Base-by-base conservation (phyloP, 2,797 vertebrate genomes). In the Ficedula albicollis region DNA sequence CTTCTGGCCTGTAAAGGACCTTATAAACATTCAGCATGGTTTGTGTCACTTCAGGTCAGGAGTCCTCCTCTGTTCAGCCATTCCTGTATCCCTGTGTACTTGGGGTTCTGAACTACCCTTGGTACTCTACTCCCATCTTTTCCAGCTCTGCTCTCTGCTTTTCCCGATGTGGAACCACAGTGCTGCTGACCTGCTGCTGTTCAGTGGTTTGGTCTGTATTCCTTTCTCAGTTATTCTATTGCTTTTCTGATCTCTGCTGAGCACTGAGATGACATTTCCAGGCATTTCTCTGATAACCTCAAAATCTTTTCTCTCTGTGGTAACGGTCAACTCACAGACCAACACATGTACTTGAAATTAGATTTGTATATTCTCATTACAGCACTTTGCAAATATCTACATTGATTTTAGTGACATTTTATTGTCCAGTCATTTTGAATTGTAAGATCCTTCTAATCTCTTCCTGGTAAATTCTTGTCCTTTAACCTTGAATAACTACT, bases 261-360 rank as follows among this genome's bases (percentile, higher is more conserved):
- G 38, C 29, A 48, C 30, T 34, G 62, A 25, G 29, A 66, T 95
- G 90, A 93, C 83, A 89, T 95, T 96, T 96, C 66, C 83, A 96
- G 83, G 72, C 52, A 52, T 84, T 88, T 62, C 62, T 81, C 25
- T 63, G 76, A 94, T 95, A 93, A 93, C 93, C 91, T 94, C 32
- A 14, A 79, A 41, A 90, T 69, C 62, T 93, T 94, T 81, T 91
- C 90, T 80, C 55, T 86, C 11, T 66, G 49, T 64, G 62, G n/a
- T 52, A 89, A 69, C 21, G 72, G 54, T 27, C 55, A 77, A n/a
- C 79, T 90, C 41, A 83, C 52, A 84, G 76, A 62, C 55, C 69
- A 91, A 59, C n/a, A 75, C 1, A 5, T 66, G 43, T 66, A 67
- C 54, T 63, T 81, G 76, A 84, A 92, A 91, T 95, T 88, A 93